These are phyloP conservation scores for Tachyglossus aculeatus DNA, from an alignment of 2,797 vertebrate species.

Conservation along the genomic window DNA sequence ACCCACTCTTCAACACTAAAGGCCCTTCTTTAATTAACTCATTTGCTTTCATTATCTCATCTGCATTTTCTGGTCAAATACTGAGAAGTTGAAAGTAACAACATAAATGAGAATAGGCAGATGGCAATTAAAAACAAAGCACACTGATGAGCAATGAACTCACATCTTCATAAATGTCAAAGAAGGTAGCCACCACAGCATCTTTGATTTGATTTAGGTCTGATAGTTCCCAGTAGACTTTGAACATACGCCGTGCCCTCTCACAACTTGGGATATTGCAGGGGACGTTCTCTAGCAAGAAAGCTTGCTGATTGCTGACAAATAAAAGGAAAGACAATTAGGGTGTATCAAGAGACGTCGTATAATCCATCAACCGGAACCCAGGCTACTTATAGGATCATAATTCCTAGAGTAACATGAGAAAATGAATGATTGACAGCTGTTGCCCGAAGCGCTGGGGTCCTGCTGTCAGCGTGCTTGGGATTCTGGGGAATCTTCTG, in stretches of 20 bases:
- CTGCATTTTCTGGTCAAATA: conserved; percentile 15
- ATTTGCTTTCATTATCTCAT: conserved; percentile 34
- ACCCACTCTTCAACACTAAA: background rate
- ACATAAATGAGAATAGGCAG: background rate
- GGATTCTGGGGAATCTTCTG: no score
- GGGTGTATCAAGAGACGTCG: background rate
- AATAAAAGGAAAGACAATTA: conserved; percentile 36
- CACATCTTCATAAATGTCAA: conserved; percentile 98
- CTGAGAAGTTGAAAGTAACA: background rate
- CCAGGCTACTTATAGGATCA: background rate
- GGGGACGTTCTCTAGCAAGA: conserved; percentile 91
- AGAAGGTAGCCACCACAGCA: conserved; percentile 89
- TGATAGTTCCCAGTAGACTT: conserved; percentile 89
- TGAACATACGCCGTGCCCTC: conserved; percentile 83
- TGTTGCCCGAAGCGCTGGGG: no score
- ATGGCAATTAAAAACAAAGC: conserved; percentile 31
- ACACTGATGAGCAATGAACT: conserved; percentile 70
- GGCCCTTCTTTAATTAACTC: conserved; percentile 18
- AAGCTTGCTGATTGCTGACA: conserved; percentile 86
- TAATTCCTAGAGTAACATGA: conserved; percentile 12
- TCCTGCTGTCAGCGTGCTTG: no score
- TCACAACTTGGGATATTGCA: conserved; percentile 82
- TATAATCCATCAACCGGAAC: background rate
- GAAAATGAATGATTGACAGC: background rate
- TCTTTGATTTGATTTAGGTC: conserved; percentile 88